phyloP scores from a whole-genome alignment of 2,797 vertebrate genomes.

The Lithobates pipiens region DNA sequence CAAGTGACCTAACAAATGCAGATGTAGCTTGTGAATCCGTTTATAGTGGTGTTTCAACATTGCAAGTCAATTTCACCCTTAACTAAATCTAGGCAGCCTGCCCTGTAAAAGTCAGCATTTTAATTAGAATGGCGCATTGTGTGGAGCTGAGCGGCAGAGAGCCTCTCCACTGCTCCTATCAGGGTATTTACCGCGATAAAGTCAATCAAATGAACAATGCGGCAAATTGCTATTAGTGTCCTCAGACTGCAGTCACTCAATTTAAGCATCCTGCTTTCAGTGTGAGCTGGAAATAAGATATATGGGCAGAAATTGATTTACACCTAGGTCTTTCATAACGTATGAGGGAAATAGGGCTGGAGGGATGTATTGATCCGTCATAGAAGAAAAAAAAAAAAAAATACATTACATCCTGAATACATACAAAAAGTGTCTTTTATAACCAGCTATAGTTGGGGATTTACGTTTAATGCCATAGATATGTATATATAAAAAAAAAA shows the following conservation, averaged over 20 bases:
- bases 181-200: background rate
- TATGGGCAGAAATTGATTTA: background rate
- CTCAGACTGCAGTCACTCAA: conserved; percentile 6
- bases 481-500: no score
- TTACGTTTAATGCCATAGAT: no score
- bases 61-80: conserved; percentile 26
- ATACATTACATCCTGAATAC: no score
- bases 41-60: background rate
- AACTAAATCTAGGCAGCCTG: background rate
- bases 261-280: background rate
- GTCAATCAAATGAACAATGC: conserved; percentile 25
- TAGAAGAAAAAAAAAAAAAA: background rate
- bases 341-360: background rate
- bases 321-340: background rate
- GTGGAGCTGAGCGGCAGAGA: background rate
- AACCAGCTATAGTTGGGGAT: no score
- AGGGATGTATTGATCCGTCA: background rate
- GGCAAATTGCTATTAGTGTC: conserved; percentile 20
- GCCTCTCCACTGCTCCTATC: background rate
- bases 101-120: background rate
- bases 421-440: no score
- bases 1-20: conserved; percentile 12
- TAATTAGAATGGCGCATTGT: background rate
- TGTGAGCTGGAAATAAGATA: background rate
- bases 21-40: conserved; percentile 13